phyloP scores from a whole-genome alignment of 2,888 invertebrate species.

The Pterobdella sp. region DNA sequence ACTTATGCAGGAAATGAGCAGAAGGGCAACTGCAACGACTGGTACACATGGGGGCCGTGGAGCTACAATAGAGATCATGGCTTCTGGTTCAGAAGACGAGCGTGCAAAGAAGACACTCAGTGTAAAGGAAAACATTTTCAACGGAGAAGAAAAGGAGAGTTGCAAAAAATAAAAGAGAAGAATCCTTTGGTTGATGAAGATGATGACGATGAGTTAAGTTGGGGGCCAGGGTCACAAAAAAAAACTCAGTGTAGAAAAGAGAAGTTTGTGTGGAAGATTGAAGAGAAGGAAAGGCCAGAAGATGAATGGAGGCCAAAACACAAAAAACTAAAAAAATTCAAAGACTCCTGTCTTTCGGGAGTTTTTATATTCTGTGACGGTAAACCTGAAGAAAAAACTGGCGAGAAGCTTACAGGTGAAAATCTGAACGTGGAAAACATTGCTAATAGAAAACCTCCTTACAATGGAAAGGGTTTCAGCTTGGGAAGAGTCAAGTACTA shows the following conservation, averaged over 20 bases:
- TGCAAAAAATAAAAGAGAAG: neutral
- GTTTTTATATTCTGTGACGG: neutral
- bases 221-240: neutral
- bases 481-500: neutral
- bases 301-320: neutral
- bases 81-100: constrained; percentile 15
- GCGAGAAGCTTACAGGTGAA: neutral
- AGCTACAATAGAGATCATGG: neutral
- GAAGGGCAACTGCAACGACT: no score
- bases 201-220: neutral
- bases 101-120: constrained; percentile 7
- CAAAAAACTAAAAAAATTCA: neutral
- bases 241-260: neutral
- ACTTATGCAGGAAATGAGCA: no score
- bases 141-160: constrained; percentile 19
- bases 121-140: constrained; percentile 8
- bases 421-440: no score
- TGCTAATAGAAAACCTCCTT: no score
- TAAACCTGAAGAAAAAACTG: neutral
- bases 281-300: neutral
- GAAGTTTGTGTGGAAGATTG: neutral
- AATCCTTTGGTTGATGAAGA: neutral
- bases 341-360: neutral
- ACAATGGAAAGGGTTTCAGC: constrained; percentile 1
- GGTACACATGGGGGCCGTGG: constrained; percentile 14